These are phyloP conservation scores for Brachionus calyciflorus DNA, from an alignment of 1,140 invertebrate genomes.

Conservation along the genomic window DNA sequence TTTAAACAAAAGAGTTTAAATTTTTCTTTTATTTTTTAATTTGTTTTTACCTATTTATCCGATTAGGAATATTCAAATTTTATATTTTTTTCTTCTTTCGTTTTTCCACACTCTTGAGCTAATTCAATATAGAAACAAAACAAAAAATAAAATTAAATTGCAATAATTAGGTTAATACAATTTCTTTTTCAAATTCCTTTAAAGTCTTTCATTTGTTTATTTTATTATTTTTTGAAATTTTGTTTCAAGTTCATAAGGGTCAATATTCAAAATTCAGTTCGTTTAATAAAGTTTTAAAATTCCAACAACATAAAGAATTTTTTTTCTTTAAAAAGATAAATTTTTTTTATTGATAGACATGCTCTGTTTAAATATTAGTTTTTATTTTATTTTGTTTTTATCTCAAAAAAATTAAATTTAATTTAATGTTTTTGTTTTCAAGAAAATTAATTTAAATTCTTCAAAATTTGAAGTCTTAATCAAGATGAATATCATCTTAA, in stretches of 20 bases:
- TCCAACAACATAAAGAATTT: constrained; percentile 11
- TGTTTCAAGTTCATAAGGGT: constrained; percentile 35
- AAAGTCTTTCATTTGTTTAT: no score
- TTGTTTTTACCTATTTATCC: constrained; percentile 24
- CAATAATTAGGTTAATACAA: constrained; percentile 35
- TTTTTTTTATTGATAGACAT: constrained; percentile 28
- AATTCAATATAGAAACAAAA: constrained; percentile 35
- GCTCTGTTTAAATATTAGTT: no score
- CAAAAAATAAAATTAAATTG: constrained; percentile 41
- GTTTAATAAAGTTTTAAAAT: background rate
- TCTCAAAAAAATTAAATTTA: no score
- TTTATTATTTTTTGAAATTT: background rate
- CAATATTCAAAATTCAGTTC: constrained; percentile 24
- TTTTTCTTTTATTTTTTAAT: constrained; percentile 25
- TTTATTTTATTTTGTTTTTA: no score
- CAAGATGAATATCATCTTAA: no score
- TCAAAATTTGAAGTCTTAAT: no score
- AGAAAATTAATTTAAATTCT: no score
- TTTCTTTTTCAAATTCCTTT: no score
- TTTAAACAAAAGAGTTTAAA: constrained; percentile 1
- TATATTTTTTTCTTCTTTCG: background rate
- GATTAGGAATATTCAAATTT: constrained; percentile 13
- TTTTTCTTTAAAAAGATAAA: constrained; percentile 2
- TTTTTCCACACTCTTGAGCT: constrained; percentile 41
- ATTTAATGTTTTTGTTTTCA: no score